Evolutionary conservation across 2,797 vertebrate genomes (phyloP), one percentile per base, ranked within the genome.

Genomic region (Ctenopoma multispine): DNA sequence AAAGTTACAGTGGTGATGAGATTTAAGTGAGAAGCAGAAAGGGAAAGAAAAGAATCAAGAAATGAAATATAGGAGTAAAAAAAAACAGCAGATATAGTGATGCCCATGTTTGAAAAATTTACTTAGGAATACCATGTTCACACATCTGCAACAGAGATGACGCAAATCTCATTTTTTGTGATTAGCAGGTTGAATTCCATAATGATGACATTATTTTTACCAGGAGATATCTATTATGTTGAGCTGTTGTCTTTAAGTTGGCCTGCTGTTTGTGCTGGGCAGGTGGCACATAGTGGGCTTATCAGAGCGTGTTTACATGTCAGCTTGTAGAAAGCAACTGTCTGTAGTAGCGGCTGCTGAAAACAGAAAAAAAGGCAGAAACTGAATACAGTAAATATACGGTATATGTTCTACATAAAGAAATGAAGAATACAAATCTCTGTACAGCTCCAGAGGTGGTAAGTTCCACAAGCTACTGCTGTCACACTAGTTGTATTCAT

Each of bases 401-500:
- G 12, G 27, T 47, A 50, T 44, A 31, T 38, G 0, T 38, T 29
- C 69, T 58, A 53, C 13, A 34, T 51, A 23, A 38, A 11, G 4
- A 13, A 59, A 50, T 10, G 14, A 40, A 40, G 12, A 40, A 40
- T 14, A 15, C 14, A n/a, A 43, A 43, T 23, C 66, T 47, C 48
- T 2, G 3, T 2, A 18, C 54, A 27, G 23, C 64, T 15, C 17
- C 43, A 57, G 36, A 21, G 44, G 27, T 63, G 51, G 58, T 20
- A 41, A 49, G 5, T 41, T 41, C 46, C 53, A 58, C 0, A 7
- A 72, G 20, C 58, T 24, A 15, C 6, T 7, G 15, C 15, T 7
- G 17, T 41, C 40, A 68, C 59, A 74, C 74, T 29, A 64, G 50
- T 47, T 24, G 14, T 17, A 34, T 23, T 46, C 24, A 54, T 64